A percentile compares a stretch with the other conserved stretches of the same genome.
Conservation (phyloP, 2,113 vertebrate species). For the Nipponia nippon region DNA sequence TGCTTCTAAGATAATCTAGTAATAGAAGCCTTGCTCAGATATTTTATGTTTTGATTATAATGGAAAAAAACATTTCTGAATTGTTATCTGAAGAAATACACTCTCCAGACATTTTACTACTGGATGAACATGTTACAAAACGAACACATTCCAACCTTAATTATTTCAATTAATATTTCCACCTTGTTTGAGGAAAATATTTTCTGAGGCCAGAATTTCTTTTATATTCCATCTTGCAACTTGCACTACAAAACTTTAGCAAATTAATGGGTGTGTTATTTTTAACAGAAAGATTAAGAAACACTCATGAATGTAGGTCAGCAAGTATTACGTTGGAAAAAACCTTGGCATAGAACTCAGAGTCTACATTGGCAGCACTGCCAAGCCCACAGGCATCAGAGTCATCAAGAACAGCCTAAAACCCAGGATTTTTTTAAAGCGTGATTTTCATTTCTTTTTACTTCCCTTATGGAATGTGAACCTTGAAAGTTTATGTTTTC, state of each 20-base stretch:
- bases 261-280: constrained; percentile 57
- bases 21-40: neutral
- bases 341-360: neutral
- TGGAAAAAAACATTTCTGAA: neutral
- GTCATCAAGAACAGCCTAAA: constrained; percentile 1
- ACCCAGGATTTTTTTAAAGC: neutral
- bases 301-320: constrained; percentile 55
- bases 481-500: neutral
- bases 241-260: neutral
- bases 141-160: neutral
- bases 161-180: constrained; percentile 17
- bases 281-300: constrained; percentile 62
- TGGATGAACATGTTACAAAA: neutral
- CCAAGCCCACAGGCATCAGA: constrained; percentile 28
- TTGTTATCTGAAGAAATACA: neutral
- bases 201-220: constrained; percentile 43
- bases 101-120: neutral
- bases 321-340: constrained; percentile 33
- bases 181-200: constrained; percentile 16
- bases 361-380: neutral
- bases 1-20: neutral
- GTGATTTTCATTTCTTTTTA: neutral
- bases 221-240: constrained; percentile 26
- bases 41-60: neutral
- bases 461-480: neutral